A percentile compares a stretch with the other conserved stretches of the same genome.
Conservation (phyloP, 2,888 invertebrate genomes). For the Acanthosepion esculentum region DNA sequence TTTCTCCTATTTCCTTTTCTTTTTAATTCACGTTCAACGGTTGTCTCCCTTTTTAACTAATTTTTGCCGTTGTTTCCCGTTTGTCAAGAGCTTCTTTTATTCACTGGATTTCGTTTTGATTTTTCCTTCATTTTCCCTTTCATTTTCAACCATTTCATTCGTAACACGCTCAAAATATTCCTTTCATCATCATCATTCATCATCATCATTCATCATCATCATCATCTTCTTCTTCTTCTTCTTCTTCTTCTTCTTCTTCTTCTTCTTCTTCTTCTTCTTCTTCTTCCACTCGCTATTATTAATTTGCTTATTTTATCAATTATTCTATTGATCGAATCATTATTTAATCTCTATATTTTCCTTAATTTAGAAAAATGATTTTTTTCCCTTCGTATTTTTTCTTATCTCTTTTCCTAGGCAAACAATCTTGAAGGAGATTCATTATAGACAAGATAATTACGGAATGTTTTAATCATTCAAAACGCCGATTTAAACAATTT, state of each 20-base stretch:
- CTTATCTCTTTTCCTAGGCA: not conserved
- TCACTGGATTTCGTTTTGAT: not conserved
- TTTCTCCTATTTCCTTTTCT: no score
- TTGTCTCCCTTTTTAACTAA: no score
- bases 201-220: not conserved
- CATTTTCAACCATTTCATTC: not conserved
- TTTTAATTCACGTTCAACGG: no score
- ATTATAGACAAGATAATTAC: not conserved
- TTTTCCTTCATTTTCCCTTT: not conserved
- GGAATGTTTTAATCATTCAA: constrained; percentile 6
- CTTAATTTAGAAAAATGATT: not conserved
- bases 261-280: not conserved
- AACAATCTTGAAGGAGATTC: not conserved
- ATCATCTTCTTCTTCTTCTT: not conserved
- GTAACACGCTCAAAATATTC: not conserved
- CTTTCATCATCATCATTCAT: no score
- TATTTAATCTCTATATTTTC: not conserved
- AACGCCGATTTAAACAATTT: not conserved
- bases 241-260: not conserved
- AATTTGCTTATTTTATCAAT: not conserved
- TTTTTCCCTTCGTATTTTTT: not conserved
- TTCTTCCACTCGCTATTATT: not conserved
- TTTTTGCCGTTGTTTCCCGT: no score
- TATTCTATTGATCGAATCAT: not conserved
- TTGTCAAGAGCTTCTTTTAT: no score